Base-by-base conservation (phyloP, 2,113 vertebrate species). In the Hiodon alosoides region DNA sequence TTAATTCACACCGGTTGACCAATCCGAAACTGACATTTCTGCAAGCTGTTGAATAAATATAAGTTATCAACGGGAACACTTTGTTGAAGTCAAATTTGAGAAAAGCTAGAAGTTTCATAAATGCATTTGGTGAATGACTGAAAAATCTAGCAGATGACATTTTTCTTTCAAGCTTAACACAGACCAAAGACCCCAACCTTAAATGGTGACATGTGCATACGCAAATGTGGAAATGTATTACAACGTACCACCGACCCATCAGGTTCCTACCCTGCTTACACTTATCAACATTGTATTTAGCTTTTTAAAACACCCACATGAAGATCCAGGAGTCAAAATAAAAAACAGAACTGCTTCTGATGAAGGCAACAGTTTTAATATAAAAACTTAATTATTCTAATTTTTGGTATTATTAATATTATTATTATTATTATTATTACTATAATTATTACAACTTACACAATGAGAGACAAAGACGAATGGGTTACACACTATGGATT, bases 401-500 rank as follows among this genome's bases (percentile, higher is more conserved):
- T 16, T n/a, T n/a, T n/a, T 4, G 2, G 7, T 4, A 64, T 64
- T 16, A n/a, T 64, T 64, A 4, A 2, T 5, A 8, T 13, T 17
- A n/a, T 64, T 64, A 4, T 64, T 5, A 8, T 13, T 17, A 4
- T 64, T 4, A 64, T 16, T 7, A 16, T n/a, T 16, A n/a, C 14
- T 64, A 64, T 16, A 64, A 9, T 11, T 59, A 11, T 64, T 16
- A 64, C 61, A 64, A 16, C 17, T 64, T n/a, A 16, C 31, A 79
- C 81, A 83, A 79, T 64, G 85, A 67, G 74, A 77, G 80, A 88
- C 86, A 79, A 79, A 73, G 82, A 88, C 84, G 81, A 78, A 88
- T 89, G 86, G 82, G 69, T 80, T 79, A 88, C 82, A 68, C 84
- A 90, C 85, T 78, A 88, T 87, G 86, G 81, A 81, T 76, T 81